Conservation (phyloP, 2,888 invertebrate species). For the Cheiracanthium punctorium region DNA sequence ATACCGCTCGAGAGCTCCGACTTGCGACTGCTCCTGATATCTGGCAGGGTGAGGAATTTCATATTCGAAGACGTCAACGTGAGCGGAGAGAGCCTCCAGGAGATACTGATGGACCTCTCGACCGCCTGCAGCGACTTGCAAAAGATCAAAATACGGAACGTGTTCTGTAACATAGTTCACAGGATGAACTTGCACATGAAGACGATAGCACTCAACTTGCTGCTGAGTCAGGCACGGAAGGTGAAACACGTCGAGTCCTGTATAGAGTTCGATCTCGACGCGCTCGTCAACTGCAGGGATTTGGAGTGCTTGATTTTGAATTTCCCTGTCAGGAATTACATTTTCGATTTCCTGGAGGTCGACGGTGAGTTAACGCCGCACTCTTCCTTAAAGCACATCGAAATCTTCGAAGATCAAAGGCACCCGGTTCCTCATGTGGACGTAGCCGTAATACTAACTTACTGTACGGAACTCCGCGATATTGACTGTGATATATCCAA, state of each 20-base stretch:
- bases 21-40: constrained; percentile 35
- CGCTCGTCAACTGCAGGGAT: not conserved
- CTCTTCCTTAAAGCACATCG: constrained; percentile 19
- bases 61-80: constrained; percentile 42
- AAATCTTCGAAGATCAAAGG: constrained; percentile 36
- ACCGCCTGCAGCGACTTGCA: constrained; percentile 23
- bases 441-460: constrained; percentile 14
- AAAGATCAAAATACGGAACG: constrained; percentile 20
- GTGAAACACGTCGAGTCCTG: constrained; percentile 37
- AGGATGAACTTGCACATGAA: not conserved
- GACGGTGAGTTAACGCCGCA: constrained; percentile 24
- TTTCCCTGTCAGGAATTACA: constrained; percentile 19
- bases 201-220: constrained; percentile 31
- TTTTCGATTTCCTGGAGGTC: constrained; percentile 33
- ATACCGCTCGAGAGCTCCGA: not conserved
- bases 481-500: constrained; percentile 33
- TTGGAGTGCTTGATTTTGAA: constrained; percentile 35
- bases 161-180: constrained; percentile 7
- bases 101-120: constrained; percentile 44
- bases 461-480: constrained; percentile 25
- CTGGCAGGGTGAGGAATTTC: constrained; percentile 44
- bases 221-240: constrained; percentile 24
- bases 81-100: constrained; percentile 25
- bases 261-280: constrained; percentile 37
- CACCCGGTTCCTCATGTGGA: constrained; percentile 19